Base-by-base conservation (phyloP, 1,140 invertebrate genomes). In the Panagrolaimus sp. region DNA sequence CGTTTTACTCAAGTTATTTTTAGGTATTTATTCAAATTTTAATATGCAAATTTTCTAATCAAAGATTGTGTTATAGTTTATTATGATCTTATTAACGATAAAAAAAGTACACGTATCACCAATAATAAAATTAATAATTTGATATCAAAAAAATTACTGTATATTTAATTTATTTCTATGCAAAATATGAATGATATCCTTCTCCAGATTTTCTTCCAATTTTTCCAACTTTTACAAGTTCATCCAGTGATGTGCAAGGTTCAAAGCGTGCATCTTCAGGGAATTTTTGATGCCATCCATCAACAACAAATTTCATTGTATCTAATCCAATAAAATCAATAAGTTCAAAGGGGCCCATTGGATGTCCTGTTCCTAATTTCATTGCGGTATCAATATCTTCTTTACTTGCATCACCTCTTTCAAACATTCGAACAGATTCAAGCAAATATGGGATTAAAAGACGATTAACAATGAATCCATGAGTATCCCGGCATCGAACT, bases 391-490 rank as follows among this genome's bases (percentile, higher is more conserved):
- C 87, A 12, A 88, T 84, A 72, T 87, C 87, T 72, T 80, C 74
- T 3, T 79, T 77, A 38, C 76, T 76, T 0, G 87, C 87, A 79
- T 87, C 86, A 38, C 90, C 91, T 87, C 91, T 87, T 83, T 93
- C 91, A 67, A 88, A 84, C 86, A 93, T 87, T 71, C 89, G 84
- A 2, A 92, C 83, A 17, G 90, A 89, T 84, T 93, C 90, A 69
- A 87, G 84, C 68, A 90, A 84, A 76, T 90, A 90, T 8, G 91
- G 91, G 1, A 91, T 88, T 28, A 93, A 83, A 12, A 93, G 85
- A 67, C 91, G 84, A 81, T 93, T 93, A 1, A 93, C 91, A 75
- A 93, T 90, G 83, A 93, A 93, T 69, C 90, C 89, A 45, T 90
- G 90, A 0, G 90, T 91, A 81, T 93, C 91, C 85, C 86, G 63